Evolutionary conservation across 2,113 vertebrate genomes (phyloP).

Genomic region (Pongo pygmaeus): DNA sequence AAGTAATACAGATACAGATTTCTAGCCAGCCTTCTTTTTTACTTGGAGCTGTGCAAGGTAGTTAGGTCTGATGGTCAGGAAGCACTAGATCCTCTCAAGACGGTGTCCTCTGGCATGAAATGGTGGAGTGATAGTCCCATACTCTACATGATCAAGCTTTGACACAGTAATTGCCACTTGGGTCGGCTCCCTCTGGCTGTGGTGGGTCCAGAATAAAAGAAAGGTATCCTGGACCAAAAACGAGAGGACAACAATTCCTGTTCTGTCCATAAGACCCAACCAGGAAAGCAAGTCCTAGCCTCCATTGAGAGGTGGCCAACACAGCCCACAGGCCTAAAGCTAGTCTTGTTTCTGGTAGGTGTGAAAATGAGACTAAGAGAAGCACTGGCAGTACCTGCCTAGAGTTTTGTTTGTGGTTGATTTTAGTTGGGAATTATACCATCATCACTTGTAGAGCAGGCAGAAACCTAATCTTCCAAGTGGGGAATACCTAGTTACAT

Average conservation of each 20-base stretch:
- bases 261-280: background rate
- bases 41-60: background rate
- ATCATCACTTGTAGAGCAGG: background rate
- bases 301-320: background rate
- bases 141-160: background rate
- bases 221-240: slow-evolving; percentile 29
- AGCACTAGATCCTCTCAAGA: background rate
- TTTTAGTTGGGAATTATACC: background rate
- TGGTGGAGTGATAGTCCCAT: background rate
- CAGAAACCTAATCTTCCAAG: background rate
- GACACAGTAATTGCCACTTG: background rate
- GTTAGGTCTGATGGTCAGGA: background rate
- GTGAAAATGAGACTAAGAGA: background rate
- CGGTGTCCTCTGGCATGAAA: background rate
- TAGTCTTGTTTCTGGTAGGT: background rate
- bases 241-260: background rate
- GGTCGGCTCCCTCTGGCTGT: background rate
- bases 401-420: background rate
- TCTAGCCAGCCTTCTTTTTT: background rate
- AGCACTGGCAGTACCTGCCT: background rate
- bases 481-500: background rate
- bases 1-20: background rate
- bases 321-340: background rate
- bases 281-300: background rate
- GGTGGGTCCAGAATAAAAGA: background rate